Percentiles rank a stretch among this genome's conserved stretches.
phyloP scores from a whole-genome alignment of 2,888 invertebrate species.

The Scaptomyza tumidula region DNA sequence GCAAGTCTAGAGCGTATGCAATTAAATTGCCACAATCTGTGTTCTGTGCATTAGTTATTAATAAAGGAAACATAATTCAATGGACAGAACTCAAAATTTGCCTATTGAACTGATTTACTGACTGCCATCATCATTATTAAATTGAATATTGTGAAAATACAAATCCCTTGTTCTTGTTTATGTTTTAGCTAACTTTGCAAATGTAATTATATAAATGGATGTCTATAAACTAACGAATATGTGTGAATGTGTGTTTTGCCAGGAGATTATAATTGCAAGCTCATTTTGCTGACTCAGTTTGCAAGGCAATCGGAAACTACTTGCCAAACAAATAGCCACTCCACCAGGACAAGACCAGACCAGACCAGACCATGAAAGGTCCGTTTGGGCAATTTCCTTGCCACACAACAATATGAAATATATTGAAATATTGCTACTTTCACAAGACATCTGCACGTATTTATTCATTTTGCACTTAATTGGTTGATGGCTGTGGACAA shows the following conservation, averaged over 20 bases:
- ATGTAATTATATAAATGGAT: conserved; percentile 38
- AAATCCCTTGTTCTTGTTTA: neutral
- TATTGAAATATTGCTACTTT: conserved; percentile 38
- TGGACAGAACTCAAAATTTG: neutral
- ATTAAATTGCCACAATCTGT: neutral
- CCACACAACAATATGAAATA: conserved; percentile 50
- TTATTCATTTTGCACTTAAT: conserved; percentile 27
- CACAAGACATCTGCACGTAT: conserved; percentile 5
- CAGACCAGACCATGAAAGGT: neutral
- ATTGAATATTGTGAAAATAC: neutral
- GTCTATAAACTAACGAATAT: neutral
- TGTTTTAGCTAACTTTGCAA: conserved; percentile 14
- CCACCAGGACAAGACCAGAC: neutral
- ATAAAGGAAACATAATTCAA: neutral
- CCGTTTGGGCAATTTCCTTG: conserved; percentile 29
- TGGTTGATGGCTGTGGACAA: conserved; percentile 21
- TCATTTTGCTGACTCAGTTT: conserved; percentile 45
- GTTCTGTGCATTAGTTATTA: neutral
- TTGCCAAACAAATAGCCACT: conserved; percentile 17
- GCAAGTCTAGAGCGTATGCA: neutral
- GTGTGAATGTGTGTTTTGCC: conserved; percentile 7
- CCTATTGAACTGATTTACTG: neutral
- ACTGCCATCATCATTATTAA: conserved; percentile 1
- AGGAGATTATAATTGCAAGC: conserved; percentile 41
- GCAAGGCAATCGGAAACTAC: conserved; percentile 38